Conservation (phyloP, 2,113 vertebrate species). For the Herpetotheres cachinnans region DNA sequence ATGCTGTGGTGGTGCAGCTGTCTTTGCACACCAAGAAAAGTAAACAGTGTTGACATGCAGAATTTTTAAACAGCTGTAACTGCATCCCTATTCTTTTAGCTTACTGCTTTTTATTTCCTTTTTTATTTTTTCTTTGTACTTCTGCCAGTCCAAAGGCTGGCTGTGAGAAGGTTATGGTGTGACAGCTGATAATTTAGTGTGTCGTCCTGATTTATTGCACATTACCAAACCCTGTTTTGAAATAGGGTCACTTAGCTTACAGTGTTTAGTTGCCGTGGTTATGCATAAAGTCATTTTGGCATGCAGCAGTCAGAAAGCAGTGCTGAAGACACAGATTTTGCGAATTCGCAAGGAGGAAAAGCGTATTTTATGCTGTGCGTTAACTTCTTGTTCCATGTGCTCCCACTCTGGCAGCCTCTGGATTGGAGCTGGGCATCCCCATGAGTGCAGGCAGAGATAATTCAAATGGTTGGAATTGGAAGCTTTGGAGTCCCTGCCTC, state of each 20-base stretch:
- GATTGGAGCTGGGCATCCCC: background rate
- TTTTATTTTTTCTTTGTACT: background rate
- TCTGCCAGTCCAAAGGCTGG: background rate
- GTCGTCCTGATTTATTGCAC: background rate
- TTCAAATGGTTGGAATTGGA: fast-evolving
- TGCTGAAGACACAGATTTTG: background rate
- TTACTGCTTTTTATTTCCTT: background rate
- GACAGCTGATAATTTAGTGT: background rate
- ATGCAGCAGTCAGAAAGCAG: background rate
- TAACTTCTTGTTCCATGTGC: background rate
- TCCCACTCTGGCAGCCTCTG: background rate
- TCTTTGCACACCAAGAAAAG: background rate
- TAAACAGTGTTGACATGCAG: background rate
- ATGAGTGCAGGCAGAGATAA: fast-evolving
- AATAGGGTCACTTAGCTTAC: background rate
- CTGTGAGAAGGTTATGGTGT: background rate
- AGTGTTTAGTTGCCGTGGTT: background rate
- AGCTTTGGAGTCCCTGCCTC: background rate
- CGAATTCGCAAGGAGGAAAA: background rate
- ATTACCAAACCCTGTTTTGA: background rate
- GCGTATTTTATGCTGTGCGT: background rate
- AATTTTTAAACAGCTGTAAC: background rate
- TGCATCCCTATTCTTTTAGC: background rate
- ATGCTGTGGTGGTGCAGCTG: background rate
- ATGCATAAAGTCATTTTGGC: background rate